Conservation (phyloP, 2,888 invertebrate species). For the Pocota personata region DNA sequence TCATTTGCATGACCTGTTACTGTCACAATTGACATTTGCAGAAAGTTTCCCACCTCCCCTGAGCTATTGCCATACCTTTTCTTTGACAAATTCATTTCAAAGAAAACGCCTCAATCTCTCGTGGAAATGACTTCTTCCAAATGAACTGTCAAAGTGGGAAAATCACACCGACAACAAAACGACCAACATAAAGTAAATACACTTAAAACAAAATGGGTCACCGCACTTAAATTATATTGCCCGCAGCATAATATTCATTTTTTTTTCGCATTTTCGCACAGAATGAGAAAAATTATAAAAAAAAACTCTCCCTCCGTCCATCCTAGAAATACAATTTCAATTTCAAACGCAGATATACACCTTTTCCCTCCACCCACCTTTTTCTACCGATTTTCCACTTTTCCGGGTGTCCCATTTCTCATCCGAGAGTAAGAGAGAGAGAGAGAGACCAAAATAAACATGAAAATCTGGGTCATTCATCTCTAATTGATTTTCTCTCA, state of each 20-base stretch:
- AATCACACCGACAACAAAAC: not conserved
- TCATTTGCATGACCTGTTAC: not conserved
- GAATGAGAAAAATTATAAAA: not conserved
- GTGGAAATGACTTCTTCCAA: not conserved
- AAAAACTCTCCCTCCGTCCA: not conserved
- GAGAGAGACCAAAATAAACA: not conserved
- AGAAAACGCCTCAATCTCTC: not conserved
- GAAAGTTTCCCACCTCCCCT: not conserved
- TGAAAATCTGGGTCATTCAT: conserved; percentile 22
- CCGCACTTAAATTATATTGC: conserved; percentile 19
- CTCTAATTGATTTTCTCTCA: conserved; percentile 38
- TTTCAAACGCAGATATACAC: not conserved
- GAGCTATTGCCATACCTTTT: not conserved
- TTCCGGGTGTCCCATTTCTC: not conserved
- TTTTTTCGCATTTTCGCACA: conserved; percentile 6
- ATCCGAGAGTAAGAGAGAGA: not conserved
- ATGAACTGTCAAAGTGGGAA: not conserved
- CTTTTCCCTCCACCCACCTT: not conserved
- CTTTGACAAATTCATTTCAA: not conserved
- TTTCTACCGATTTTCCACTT: too few species aligned
- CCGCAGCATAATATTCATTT: not conserved
- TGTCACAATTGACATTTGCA: not conserved
- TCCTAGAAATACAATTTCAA: not conserved
- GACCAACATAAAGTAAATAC: conserved; percentile 12
- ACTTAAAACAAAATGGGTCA: conserved; percentile 22